phyloP scores from a whole-genome alignment of 1,140 invertebrate genomes.

The Popillia japonica region DNA sequence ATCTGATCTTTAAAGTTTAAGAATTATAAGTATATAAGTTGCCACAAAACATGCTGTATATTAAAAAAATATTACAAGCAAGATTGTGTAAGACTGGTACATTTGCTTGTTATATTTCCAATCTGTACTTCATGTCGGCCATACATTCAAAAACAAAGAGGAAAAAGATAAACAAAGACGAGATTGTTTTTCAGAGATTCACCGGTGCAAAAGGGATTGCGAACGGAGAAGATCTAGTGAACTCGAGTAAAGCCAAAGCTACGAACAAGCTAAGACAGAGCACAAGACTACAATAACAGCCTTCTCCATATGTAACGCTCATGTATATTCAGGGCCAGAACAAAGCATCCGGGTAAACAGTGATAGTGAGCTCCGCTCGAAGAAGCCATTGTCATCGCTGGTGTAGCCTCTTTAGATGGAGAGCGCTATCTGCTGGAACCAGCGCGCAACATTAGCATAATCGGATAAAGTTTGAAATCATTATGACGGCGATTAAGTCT shows the following conservation, averaged over 20 bases:
- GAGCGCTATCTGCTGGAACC: constrained; percentile 47
- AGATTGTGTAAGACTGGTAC: background rate
- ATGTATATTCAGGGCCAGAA: constrained; percentile 59
- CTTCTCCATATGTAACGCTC: constrained; percentile 61
- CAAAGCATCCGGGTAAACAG: constrained; percentile 59
- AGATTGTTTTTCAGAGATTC: constrained; percentile 8
- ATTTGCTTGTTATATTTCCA: background rate
- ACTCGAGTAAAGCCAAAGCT: constrained; percentile 39
- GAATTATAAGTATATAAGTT: too few relatives aligned
- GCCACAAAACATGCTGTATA: too few relatives aligned
- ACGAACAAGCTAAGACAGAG: constrained; percentile 46
- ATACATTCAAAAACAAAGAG: too few relatives aligned
- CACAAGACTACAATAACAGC: constrained; percentile 56
- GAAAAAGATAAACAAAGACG: constrained; percentile 13
- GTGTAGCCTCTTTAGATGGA: background rate
- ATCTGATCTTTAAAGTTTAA: too few relatives aligned
- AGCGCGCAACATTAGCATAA: constrained; percentile 51
- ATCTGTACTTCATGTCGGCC: background rate
- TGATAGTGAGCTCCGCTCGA: constrained; percentile 46
- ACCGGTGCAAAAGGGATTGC: constrained; percentile 4
- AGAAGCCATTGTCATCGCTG: constrained; percentile 39
- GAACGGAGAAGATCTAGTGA: background rate
- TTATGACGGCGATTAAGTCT: constrained; percentile 49
- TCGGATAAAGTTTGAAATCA: constrained; percentile 51
- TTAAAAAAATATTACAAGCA: constrained; percentile 14